Evolutionary conservation across 2,888 invertebrate species (phyloP), one percentile per base, ranked within the genome.

Genomic region (Eledona agricola): DNA sequence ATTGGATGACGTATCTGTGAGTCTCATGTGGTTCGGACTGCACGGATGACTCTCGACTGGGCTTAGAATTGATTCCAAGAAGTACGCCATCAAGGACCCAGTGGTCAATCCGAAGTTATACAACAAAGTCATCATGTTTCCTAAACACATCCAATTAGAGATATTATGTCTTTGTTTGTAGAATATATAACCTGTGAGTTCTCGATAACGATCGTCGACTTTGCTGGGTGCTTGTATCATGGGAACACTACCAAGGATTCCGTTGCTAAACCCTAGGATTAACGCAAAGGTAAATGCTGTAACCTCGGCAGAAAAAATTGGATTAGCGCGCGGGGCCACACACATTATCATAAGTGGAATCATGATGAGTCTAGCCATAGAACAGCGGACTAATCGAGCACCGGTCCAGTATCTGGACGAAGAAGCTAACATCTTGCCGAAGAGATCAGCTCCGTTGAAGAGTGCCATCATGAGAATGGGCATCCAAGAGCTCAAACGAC

Each of bases 111-210:
- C 95, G 22, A 92, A 84, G 74, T 90, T 93, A 77, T 95, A 95
- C 0, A 93, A 90, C 1, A 95, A 74, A 0, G 94, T 95, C 94
- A 95, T 95, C 76, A 95, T 90, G 72, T 95, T 95, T 32, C 91
- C 91, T 89, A 78, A 23, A 73, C 76, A 37, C 9, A 20, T 20
- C n/a, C n/a, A n/a, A 23, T 19, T 19, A 19, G 4, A n/a, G n/a
- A 19, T 19, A 19, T 4, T 19, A 25, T 26, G 10, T 26, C 7
- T 5, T 26, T 26, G 10, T 7, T 4, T 7, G 7, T 15, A 43
- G 6, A 5, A 40, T 29, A 13, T 7, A 1, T 5, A 77, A 86
- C 94, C 94, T 52, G 93, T 90, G 3, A 95, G 84, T 78, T 95
- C 95, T 25, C 92, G 83, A 62, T 91, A 86, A 40, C 92, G 89